phyloP scores from a whole-genome alignment of 1,140 invertebrate genomes.

The Zaprionus tsacasi region DNA sequence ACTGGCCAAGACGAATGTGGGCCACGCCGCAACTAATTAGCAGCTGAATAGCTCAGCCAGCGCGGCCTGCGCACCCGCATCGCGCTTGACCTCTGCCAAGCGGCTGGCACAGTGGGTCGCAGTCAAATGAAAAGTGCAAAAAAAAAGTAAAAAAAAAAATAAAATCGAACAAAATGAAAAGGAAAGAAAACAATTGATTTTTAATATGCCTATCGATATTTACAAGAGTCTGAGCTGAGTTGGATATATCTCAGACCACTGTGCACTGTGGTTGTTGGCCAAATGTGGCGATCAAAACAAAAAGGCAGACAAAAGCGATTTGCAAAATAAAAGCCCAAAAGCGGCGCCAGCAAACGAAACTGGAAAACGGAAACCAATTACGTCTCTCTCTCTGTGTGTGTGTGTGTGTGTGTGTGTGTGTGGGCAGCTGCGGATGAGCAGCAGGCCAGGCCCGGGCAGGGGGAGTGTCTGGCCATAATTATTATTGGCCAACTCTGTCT shows the following conservation, averaged over 20 bases:
- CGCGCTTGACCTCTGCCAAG: slow-evolving; percentile 56
- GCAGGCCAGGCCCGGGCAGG: neutral
- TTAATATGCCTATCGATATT: too few relatives aligned
- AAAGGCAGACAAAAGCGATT: slow-evolving; percentile 32
- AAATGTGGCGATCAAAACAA: slow-evolving; percentile 44
- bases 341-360: slow-evolving; percentile 26
- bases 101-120: slow-evolving; percentile 46
- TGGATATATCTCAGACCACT: slow-evolving; percentile 14
- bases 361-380: slow-evolving; percentile 40
- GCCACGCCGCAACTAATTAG: slow-evolving; percentile 45
- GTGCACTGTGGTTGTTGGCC: slow-evolving; percentile 1
- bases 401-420: neutral
- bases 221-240: too few relatives aligned
- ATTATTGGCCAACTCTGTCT: slow-evolving; percentile 25
- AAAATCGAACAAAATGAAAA: too few relatives aligned
- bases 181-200: too few relatives aligned
- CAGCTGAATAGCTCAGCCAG: slow-evolving; percentile 35
- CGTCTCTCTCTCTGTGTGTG: neutral
- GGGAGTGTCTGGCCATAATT: slow-evolving; percentile 29
- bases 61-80: neutral
- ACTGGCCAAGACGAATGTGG: slow-evolving; percentile 54
- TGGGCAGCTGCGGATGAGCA: neutral
- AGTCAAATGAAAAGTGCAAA: slow-evolving; percentile 4
- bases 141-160: too few relatives aligned
- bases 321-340: slow-evolving; percentile 30